Base-by-base conservation (phyloP, 2,797 vertebrate genomes). In the Sebastes itinus region DNA sequence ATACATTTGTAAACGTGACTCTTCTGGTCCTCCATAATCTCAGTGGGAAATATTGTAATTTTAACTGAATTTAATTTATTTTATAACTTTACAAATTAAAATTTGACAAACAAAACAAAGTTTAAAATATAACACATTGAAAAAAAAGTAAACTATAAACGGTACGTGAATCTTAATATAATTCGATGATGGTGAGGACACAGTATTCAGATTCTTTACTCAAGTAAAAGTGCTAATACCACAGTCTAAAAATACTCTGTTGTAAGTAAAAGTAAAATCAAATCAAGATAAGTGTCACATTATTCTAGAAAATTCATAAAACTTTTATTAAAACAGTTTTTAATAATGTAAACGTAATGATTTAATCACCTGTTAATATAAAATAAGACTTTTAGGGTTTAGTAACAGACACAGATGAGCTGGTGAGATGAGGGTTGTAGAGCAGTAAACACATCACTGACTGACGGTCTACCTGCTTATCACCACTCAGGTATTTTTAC, bases 401-500 rank as follows among this genome's bases (percentile, higher is more conserved):
- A 16, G 27, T 27, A 27, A 22, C 1, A 62, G 28, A 33, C 32
- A 61, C 27, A 30, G 30, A 32, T 30, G 5, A 61, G 9, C 16
- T 18, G 9, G 3, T 38, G 35, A 61, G 10, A 59, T 59, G 13
- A 30, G 16, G 28, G 18, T 20, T n/a, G 8, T 35, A 35, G 33
- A 35, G 33, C 33, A 35, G 33, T 35, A 35, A 35, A 35, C 69
- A 38, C 35, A 38, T 38, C 12, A 38, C 35, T 14, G 35, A 38
- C 35, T 38, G 35, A 33, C 32, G 32, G 32, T 46, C 14, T 62
- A 63, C 10, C 2, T 49, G 46, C 20, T 72, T 55, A 77, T 65
- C 42, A 70, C 5, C 2, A 2, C 20, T 28, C n/a, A 78, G 76
- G 80, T 67, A 65, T 85, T 76, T 89, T 87, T 81, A 87, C 62